Base-by-base conservation (phyloP, 2,888 invertebrate species). In the Dioctria linearis region DNA sequence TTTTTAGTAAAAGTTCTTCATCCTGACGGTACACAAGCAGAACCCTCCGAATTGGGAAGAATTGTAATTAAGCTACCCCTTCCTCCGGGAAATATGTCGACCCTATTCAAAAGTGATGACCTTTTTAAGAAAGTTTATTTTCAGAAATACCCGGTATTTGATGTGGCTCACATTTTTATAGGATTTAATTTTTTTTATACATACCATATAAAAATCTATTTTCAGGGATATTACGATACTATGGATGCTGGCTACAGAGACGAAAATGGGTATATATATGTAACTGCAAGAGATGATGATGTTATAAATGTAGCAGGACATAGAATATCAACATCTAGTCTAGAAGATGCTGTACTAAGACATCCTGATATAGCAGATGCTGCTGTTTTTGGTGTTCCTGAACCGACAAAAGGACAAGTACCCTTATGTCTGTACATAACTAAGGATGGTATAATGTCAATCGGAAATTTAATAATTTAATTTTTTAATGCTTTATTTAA, bases 271-370 rank as follows among this genome's bases (percentile, higher is more conserved):
- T 95, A 95, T 79, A 91, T 98, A 2, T 96, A 94, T 89, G 96
- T 98, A 11, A 95, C 96, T 75, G 95, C 97, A 0, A 91, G 98
- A 49, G 96, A 96, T 81, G 98, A 98, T 89, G 98, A 98, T 88
- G 95, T 89, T 25, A 98, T 98, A 85, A 98, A 98, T 87, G 98
- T 98, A 1, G 96, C 98, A 0, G 98, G 98, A 0, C 98, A 98
- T 87, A 90, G 98, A 76, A 90, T 98, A 61, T 96, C 97, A 0
- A 96, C 97, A 0, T 93, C 95, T 0, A 95, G 96, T 0, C 88
- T 98, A 3, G 98, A 98, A 88, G 97, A 98, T 87, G 96, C 97
- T 0, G 93, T 97, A 9, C 88, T 97, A 61, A 91, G 94, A n/a
- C 96, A 97, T 90, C 93, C 94, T 0, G 93, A 95, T 83, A 91